Conservation (phyloP, 2,888 invertebrate species). For the Conomelus anceps region DNA sequence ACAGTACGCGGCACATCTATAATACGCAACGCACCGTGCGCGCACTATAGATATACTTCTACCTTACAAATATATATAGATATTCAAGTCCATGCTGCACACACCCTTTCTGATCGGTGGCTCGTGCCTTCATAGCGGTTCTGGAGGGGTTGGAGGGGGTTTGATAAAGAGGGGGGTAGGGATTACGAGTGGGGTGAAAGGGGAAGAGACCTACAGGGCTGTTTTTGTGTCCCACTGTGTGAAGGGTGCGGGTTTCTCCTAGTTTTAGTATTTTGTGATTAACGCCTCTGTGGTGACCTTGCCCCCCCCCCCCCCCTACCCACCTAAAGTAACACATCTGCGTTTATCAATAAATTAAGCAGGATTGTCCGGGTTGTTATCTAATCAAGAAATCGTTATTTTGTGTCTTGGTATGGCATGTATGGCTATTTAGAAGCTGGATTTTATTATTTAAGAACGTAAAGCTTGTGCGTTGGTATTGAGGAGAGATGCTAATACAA, state of each 20-base stretch:
- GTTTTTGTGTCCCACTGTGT: background rate
- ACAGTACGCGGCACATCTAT: background rate
- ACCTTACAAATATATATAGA: no score
- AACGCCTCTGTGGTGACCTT: background rate
- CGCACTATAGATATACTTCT: no score
- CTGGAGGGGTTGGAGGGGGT: background rate
- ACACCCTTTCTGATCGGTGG: background rate
- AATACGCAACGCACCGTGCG: no score
- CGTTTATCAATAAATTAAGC: background rate
- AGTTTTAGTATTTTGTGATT: background rate
- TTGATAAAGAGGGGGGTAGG: background rate
- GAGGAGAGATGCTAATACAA: no score
- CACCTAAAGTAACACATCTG: no score
- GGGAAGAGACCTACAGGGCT: background rate
- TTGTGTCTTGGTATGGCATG: no score
- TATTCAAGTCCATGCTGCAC: background rate
- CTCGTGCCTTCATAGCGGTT: background rate
- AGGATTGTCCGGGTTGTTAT: no score
- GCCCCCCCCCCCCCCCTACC: no score
- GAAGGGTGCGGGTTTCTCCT: background rate
- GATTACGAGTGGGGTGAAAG: background rate
- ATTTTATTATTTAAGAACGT: no score
- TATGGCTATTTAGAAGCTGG: no score
- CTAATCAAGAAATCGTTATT: no score
- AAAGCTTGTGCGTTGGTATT: no score